Percentiles rank a stretch among this genome's conserved stretches.
Conservation (phyloP, 2,888 invertebrate genomes). For the Camponotus fellah region DNA sequence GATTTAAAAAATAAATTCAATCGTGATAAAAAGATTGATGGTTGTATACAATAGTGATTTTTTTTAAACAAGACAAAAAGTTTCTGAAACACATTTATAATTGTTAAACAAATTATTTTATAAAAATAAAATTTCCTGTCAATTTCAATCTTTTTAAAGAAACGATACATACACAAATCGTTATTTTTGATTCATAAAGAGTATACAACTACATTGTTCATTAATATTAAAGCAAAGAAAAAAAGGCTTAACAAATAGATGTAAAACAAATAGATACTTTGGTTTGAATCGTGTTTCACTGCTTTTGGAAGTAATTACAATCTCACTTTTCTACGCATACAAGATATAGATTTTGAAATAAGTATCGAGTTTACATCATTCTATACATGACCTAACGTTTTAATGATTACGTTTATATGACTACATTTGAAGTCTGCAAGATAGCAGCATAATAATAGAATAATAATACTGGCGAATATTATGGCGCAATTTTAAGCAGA, state of each 20-base stretch:
- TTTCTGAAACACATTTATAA: not conserved
- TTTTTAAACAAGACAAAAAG: not conserved
- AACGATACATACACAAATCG: not conserved
- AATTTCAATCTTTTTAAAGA: not conserved
- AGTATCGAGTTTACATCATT: conserved; percentile 59
- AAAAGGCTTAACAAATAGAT: not conserved
- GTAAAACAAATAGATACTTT: not conserved
- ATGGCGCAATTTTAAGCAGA: conserved; percentile 82
- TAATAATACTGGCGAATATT: conserved; percentile 85
- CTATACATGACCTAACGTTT: conserved; percentile 63
- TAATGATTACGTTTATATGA: conserved; percentile 64
- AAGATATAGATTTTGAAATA: conserved; percentile 53
- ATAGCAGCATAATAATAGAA: conserved; percentile 77
- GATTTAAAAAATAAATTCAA: conserved; percentile 11
- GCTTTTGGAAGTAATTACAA: conserved; percentile 48
- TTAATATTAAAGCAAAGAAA: conserved; percentile 16
- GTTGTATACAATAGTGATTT: not conserved
- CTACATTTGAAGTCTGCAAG: conserved; percentile 72
- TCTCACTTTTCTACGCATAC: conserved; percentile 54
- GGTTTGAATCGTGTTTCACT: conserved; percentile 5
- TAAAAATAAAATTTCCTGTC: not conserved
- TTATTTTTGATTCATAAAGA: not conserved
- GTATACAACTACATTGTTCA: not conserved
- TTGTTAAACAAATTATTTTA: not conserved
- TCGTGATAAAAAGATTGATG: not conserved